A percentile compares a stretch with the other conserved stretches of the same genome.
Evolutionary conservation across 2,113 vertebrate genomes (phyloP).

Genomic region (Spheniscus mendiculus): DNA sequence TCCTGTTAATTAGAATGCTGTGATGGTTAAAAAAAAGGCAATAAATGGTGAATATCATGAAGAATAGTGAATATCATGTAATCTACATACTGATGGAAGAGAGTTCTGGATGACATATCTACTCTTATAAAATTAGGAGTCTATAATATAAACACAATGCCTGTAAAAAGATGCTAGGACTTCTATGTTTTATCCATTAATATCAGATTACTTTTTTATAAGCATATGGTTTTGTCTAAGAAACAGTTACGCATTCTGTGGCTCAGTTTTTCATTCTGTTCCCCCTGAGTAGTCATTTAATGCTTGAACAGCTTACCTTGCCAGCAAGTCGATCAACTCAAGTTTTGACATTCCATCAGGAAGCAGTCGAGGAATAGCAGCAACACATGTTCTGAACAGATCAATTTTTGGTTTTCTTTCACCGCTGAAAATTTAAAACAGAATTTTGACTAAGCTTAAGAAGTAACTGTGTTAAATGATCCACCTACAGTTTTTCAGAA

Average conservation of each 20-base stretch:
- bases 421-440: slow-evolving; percentile 79
- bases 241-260: background rate
- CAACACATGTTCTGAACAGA: slow-evolving; percentile 96
- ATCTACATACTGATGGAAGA: background rate
- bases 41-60: background rate
- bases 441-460: background rate
- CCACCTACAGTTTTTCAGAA: background rate
- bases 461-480: background rate
- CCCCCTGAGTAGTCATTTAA: background rate
- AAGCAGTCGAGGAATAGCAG: slow-evolving; percentile 94
- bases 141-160: background rate
- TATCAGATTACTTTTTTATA: background rate
- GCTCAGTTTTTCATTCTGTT: background rate
- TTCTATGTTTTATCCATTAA: background rate
- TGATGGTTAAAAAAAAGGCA: background rate
- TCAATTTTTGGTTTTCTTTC: slow-evolving; percentile 99
- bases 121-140: background rate
- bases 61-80: background rate
- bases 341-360: slow-evolving; percentile 98
- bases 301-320: slow-evolving; percentile 78
- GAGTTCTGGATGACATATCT: background rate
- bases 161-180: background rate
- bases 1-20: background rate
- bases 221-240: background rate
- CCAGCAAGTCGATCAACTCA: slow-evolving; percentile 93